Conservation (phyloP, 1,140 invertebrate species). For the Drosophila willistoni region DNA sequence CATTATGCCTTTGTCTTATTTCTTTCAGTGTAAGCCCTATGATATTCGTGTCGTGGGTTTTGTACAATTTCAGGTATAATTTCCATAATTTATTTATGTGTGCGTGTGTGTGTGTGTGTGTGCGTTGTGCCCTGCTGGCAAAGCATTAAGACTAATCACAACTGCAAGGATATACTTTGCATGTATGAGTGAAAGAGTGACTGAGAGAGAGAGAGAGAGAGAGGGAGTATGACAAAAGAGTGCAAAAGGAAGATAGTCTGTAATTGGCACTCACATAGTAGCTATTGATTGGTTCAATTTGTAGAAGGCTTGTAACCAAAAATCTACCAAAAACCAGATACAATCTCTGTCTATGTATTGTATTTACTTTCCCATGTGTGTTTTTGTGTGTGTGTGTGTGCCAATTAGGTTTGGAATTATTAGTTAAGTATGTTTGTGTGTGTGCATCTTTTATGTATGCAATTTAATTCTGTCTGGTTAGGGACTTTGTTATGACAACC, state of each 20-base stretch:
- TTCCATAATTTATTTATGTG: slow-evolving; percentile 79
- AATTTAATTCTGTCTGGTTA: background rate
- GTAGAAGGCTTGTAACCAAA: slow-evolving; percentile 57
- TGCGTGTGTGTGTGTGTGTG: slow-evolving; percentile 6
- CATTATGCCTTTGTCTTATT: background rate
- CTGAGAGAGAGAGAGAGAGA: background rate
- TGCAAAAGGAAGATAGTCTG: slow-evolving; percentile 21
- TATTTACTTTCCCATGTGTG: no score
- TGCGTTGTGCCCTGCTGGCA: slow-evolving; percentile 11
- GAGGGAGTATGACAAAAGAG: background rate
- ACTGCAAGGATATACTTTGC: slow-evolving; percentile 29
- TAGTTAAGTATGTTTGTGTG: slow-evolving; percentile 32
- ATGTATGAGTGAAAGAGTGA: background rate
- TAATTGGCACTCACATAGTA: slow-evolving; percentile 69
- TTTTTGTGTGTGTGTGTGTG: no score
- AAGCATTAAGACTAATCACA: slow-evolving; percentile 59
- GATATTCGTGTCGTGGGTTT: slow-evolving; percentile 64
- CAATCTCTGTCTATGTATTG: slow-evolving; percentile 34
- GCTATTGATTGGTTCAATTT: slow-evolving; percentile 71
- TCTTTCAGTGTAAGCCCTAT: slow-evolving; percentile 20
- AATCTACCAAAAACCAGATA: slow-evolving; percentile 60
- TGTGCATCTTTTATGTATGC: slow-evolving; percentile 7
- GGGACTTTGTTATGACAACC: background rate
- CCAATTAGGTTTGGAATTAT: slow-evolving; percentile 10
- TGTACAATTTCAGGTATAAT: slow-evolving; percentile 80